A percentile compares a stretch with the other conserved stretches of the same genome.
These are phyloP conservation scores for Mystacides longicornis DNA, from an alignment of 2,888 invertebrate genomes.

Conservation along the genomic window DNA sequence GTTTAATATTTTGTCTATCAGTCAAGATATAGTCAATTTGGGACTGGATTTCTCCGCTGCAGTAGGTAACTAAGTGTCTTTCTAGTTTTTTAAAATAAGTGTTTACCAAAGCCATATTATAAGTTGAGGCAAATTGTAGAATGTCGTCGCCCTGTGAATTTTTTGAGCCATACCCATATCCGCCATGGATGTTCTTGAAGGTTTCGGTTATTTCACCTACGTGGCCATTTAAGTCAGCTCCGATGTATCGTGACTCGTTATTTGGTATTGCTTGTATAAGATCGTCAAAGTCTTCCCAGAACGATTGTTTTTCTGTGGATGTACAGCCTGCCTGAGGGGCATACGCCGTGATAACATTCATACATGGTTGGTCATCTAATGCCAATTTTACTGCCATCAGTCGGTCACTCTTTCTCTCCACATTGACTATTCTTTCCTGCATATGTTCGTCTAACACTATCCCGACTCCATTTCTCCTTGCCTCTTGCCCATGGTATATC, in stretches of 20 bases:
- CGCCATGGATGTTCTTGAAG: not conserved
- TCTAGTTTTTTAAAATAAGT: not conserved
- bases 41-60: not conserved
- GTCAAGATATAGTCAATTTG: not conserved
- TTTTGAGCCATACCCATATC: not conserved
- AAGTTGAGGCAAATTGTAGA: not conserved
- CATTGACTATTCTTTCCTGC: not conserved
- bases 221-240: constrained; percentile 1
- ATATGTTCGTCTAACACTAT: not conserved
- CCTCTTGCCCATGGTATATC: not conserved
- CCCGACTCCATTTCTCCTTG: not conserved
- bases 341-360: not conserved
- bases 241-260: not conserved
- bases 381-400: not conserved
- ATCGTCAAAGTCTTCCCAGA: not conserved
- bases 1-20: not conserved
- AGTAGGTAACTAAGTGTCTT: not conserved
- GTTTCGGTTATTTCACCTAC: not conserved
- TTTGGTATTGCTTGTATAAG: not conserved
- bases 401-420: not conserved
- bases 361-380: not conserved
- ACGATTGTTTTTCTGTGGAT: not conserved
- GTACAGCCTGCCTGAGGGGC: not conserved
- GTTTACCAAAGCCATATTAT: not conserved
- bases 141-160: not conserved